A percentile compares a stretch with the other conserved stretches of the same genome.
These are phyloP conservation scores for Labeo catla DNA, from an alignment of 2,113 vertebrate species.

Conservation along the genomic window DNA sequence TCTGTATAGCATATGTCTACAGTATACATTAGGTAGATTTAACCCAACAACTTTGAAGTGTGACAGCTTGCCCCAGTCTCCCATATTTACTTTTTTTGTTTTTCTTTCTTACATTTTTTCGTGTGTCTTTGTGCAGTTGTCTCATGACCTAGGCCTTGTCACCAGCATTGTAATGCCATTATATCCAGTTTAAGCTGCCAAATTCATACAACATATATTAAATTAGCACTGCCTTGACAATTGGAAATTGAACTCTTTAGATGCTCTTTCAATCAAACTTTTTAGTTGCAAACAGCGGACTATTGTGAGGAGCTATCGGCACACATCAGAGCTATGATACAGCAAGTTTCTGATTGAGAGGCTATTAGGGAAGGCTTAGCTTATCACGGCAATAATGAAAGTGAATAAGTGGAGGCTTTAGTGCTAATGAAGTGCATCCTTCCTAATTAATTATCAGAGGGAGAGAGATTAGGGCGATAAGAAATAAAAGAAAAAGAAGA, in stretches of 20 bases:
- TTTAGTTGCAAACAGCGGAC: slow-evolving; percentile 1
- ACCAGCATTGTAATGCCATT: not conserved
- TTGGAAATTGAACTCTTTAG: not conserved
- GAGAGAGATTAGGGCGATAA: slow-evolving; percentile 30
- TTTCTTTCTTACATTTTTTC: no score
- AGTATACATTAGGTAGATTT: not conserved
- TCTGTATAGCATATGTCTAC: not conserved
- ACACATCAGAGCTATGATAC: slow-evolving; percentile 22
- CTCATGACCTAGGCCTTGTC: not conserved
- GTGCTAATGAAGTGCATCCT: slow-evolving; percentile 57
- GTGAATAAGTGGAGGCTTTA: slow-evolving; percentile 49
- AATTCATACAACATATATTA: not conserved
- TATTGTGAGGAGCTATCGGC: slow-evolving; percentile 11
- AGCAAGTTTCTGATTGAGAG: slow-evolving; percentile 49
- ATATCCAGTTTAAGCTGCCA: not conserved
- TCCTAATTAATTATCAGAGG: slow-evolving; percentile 50
- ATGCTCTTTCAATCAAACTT: not conserved
- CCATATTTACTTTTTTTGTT: not conserved
- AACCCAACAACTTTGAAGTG: not conserved
- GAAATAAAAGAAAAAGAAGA: slow-evolving; percentile 17
- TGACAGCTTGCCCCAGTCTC: not conserved
- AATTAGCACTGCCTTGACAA: not conserved
- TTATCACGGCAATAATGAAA: slow-evolving; percentile 56
- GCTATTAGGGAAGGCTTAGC: slow-evolving; percentile 52
- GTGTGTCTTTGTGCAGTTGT: not conserved